Evolutionary conservation across 2,113 vertebrate genomes (phyloP).

Genomic region (Phasianus colchicus): DNA sequence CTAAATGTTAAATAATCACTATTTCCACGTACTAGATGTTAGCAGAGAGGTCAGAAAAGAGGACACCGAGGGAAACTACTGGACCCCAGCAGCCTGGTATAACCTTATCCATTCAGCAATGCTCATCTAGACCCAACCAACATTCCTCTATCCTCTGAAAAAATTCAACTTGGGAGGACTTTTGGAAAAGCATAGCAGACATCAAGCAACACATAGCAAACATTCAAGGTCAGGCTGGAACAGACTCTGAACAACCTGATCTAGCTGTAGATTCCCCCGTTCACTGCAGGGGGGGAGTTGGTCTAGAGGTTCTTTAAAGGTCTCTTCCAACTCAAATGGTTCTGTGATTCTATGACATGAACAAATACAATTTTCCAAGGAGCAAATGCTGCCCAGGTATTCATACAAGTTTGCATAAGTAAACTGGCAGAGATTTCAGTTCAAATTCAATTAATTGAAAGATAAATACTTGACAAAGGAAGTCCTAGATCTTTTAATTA

Average conservation of each 20-base stretch:
- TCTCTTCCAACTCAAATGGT: no score
- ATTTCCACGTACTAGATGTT: neutral
- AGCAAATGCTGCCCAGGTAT: neutral
- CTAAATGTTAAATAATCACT: conserved; percentile 21
- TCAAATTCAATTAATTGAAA: neutral
- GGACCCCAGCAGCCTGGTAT: neutral
- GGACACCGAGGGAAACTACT: neutral
- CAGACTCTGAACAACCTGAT: no score
- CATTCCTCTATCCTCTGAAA: neutral
- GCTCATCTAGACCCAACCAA: neutral
- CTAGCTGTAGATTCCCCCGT: no score
- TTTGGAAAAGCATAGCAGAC: neutral
- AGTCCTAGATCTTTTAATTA: neutral
- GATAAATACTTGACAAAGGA: neutral
- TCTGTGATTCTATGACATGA: neutral
- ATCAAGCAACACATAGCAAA: no score
- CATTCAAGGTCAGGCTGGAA: no score
- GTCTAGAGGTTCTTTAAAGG: no score
- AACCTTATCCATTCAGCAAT: neutral
- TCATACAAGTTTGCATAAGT: neutral
- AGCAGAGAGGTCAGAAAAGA: neutral
- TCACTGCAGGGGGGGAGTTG: no score
- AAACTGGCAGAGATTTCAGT: neutral
- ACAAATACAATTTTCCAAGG: conserved; percentile 14
- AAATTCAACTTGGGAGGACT: neutral